Evolutionary conservation across 2,888 invertebrate species (phyloP).

Genomic region (Leptothorax acervorum): DNA sequence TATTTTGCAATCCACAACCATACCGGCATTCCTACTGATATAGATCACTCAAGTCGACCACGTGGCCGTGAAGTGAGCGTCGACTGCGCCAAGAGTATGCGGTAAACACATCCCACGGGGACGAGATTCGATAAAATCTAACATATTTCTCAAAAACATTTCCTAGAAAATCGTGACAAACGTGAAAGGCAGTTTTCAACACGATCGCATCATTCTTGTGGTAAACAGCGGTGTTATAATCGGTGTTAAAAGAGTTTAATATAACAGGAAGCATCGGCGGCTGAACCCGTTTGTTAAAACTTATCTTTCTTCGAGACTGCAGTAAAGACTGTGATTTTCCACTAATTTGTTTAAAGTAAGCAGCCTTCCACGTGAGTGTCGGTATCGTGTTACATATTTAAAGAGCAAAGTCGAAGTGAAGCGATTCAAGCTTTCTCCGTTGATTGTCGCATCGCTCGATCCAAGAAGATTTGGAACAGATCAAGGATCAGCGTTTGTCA

Average conservation of each 20-base stretch:
- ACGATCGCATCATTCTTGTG: background rate
- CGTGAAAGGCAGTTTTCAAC: background rate
- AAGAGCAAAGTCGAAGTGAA: constrained; percentile 65
- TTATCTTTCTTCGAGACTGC: background rate
- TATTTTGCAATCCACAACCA: constrained; percentile 4
- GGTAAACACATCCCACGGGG: constrained; percentile 51
- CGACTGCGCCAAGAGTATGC: constrained; percentile 61
- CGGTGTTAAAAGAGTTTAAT: constrained; percentile 8
- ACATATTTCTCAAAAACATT: constrained; percentile 18
- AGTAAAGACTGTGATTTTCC: constrained; percentile 15
- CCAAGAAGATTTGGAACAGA: constrained; percentile 30
- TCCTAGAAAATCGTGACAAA: constrained; percentile 13
- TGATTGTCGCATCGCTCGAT: constrained; percentile 7
- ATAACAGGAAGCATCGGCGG: background rate
- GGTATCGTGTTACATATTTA: constrained; percentile 24
- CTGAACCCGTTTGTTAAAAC: constrained; percentile 5
- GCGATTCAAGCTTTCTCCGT: constrained; percentile 23
- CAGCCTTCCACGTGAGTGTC: background rate
- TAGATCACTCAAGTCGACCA: constrained; percentile 68
- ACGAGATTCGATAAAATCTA: constrained; percentile 16
- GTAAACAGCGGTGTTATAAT: background rate
- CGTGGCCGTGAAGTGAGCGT: constrained; percentile 74
- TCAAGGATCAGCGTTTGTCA: constrained; percentile 23
- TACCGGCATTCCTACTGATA: constrained; percentile 55
- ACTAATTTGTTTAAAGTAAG: constrained; percentile 2